Evolutionary conservation across 2,888 invertebrate genomes (phyloP).

Genomic region (Drosophila fungiperda): DNA sequence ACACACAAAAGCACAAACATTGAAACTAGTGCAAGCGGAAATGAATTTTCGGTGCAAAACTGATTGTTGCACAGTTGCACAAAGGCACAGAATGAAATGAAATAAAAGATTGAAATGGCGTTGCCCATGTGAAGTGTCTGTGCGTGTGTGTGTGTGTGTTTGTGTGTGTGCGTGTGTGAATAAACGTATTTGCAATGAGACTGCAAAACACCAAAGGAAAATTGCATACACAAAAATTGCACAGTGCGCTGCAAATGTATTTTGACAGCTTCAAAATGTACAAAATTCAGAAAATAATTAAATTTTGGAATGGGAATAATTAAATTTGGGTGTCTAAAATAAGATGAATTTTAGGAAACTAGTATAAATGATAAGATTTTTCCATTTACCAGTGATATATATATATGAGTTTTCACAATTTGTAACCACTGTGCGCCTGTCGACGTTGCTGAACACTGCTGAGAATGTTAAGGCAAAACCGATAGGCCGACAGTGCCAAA

Average conservation of each 20-base stretch:
- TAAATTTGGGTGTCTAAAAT: no score
- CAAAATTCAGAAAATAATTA: not conserved
- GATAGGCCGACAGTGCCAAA: conserved; percentile 60
- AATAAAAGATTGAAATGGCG: conserved; percentile 55
- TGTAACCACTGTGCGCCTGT: conserved; percentile 51
- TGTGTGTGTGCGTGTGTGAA: conserved; percentile 33
- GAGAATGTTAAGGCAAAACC: conserved; percentile 56
- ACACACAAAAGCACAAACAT: conserved; percentile 3
- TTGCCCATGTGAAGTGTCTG: conserved; percentile 10
- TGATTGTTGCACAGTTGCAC: conserved; percentile 73
- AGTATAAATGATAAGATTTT: not conserved
- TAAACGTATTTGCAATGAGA: conserved; percentile 43
- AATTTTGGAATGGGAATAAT: not conserved
- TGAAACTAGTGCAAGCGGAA: conserved; percentile 63
- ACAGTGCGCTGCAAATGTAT: conserved; percentile 36
- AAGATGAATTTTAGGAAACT: no score
- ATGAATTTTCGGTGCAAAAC: conserved; percentile 75
- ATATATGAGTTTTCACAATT: not conserved
- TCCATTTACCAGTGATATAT: not conserved
- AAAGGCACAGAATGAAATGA: conserved; percentile 55
- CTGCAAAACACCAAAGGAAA: conserved; percentile 49
- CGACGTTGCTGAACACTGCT: conserved; percentile 17
- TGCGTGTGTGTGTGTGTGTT: conserved; percentile 12
- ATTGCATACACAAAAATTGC: conserved; percentile 58
- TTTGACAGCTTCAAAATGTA: not conserved